phyloP scores from a whole-genome alignment of 2,888 invertebrate species.

The Therioaphis trifolii region DNA sequence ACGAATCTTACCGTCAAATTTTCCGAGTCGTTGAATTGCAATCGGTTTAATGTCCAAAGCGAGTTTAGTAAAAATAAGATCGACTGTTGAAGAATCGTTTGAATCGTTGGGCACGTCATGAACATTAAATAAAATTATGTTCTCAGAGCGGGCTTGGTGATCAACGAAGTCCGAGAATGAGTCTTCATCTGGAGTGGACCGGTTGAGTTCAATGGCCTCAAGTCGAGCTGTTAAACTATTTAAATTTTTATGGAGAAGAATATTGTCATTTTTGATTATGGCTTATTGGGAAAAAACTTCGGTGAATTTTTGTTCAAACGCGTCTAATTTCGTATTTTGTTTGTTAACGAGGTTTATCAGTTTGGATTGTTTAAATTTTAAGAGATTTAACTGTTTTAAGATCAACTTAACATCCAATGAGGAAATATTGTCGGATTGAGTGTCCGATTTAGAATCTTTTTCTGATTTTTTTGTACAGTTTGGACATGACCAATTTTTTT shows the following conservation, averaged over 20 bases:
- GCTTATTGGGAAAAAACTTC: neutral
- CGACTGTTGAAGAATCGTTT: neutral
- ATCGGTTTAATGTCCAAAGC: constrained; percentile 2
- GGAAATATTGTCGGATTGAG: neutral
- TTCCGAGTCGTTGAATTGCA: neutral
- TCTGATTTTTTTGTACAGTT: neutral
- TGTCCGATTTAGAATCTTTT: neutral
- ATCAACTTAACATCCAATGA: neutral
- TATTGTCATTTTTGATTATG: neutral
- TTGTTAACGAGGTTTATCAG: no score
- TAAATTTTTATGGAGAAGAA: no score
- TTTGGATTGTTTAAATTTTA: no score
- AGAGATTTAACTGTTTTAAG: no score
- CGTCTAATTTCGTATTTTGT: no score
- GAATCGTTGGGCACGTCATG: no score
- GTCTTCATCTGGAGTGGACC: neutral
- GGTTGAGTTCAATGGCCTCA: neutral
- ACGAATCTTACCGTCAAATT: neutral
- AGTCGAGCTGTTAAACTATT: neutral
- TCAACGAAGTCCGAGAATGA: neutral
- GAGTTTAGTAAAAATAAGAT: constrained; percentile 9
- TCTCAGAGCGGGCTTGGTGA: no score
- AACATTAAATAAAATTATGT: neutral
- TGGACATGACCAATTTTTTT: constrained; percentile 1
- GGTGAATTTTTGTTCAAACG: no score